Evolutionary conservation across 2,797 vertebrate genomes (phyloP).

Genomic region (Orestias chungarensis): DNA sequence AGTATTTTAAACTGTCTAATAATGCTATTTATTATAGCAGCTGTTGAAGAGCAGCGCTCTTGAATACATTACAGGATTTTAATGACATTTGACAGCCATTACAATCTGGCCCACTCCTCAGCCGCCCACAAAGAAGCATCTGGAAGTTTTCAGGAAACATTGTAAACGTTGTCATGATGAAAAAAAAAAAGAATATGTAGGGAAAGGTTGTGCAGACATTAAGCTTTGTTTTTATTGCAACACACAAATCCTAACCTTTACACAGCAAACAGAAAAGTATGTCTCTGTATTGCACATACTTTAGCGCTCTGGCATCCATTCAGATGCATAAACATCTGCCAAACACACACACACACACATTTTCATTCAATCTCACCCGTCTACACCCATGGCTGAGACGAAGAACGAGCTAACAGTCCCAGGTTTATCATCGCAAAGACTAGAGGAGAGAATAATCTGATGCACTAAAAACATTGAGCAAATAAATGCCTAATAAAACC

Average conservation of each 20-base stretch:
- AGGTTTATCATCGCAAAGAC: constrained; percentile 24
- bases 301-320: constrained; percentile 31
- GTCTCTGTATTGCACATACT: constrained; percentile 25
- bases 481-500: constrained; percentile 22
- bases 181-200: constrained; percentile 16
- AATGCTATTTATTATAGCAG: constrained; percentile 41
- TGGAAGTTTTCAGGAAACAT: constrained; percentile 63
- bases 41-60: constrained; percentile 31
- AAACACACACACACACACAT: not conserved
- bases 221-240: constrained; percentile 70
- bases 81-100: constrained; percentile 60
- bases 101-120: constrained; percentile 38
- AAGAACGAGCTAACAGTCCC: constrained; percentile 48
- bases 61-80: constrained; percentile 38
- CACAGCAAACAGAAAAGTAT: constrained; percentile 31
- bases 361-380: constrained; percentile 26
- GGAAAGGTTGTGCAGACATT: constrained; percentile 46
- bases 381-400: constrained; percentile 39
- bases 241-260: constrained; percentile 58
- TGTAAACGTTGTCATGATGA: constrained; percentile 46
- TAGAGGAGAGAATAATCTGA: constrained; percentile 18
- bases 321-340: constrained; percentile 31
- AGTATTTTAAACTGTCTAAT: constrained; percentile 66
- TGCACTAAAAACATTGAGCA: constrained; percentile 35
- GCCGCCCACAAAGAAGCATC: constrained; percentile 53